phyloP scores from a whole-genome alignment of 2,113 vertebrate species.

The Petaurus breviceps region DNA sequence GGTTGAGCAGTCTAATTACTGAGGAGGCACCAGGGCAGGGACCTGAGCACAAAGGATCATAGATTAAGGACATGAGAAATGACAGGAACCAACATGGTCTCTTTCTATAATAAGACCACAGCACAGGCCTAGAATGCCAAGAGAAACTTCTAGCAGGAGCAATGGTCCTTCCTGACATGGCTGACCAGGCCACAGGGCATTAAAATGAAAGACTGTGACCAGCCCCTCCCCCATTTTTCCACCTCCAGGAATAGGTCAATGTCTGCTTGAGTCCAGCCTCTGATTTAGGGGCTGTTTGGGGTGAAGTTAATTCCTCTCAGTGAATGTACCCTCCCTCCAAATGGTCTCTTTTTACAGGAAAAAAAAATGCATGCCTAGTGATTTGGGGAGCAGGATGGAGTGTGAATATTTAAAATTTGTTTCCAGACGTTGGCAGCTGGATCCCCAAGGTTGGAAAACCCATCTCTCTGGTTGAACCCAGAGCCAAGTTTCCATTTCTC shows the following conservation, averaged over 20 bases:
- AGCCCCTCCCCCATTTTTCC: not conserved
- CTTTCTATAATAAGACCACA: not conserved
- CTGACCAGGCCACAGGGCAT: not conserved
- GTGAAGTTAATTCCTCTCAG: not conserved
- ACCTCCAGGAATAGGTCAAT: not conserved
- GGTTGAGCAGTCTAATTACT: not conserved
- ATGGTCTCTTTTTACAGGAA: conserved; percentile 39
- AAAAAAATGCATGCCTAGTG: conserved; percentile 28
- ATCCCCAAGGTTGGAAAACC: conserved; percentile 68
- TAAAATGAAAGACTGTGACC: not conserved
- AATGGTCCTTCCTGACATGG: conserved; percentile 10
- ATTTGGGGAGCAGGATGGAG: conserved; percentile 48
- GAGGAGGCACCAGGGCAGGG: not conserved
- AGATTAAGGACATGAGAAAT: not conserved
- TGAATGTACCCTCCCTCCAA: not conserved
- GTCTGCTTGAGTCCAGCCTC: not conserved
- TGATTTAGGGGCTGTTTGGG: rapidly evolving
- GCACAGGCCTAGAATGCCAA: not conserved
- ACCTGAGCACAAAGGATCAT: not conserved
- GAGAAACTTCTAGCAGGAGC: conserved; percentile 6
- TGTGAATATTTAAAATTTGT: conserved; percentile 50
- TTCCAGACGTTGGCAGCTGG: conserved; percentile 71
- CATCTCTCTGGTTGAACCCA: conserved; percentile 47
- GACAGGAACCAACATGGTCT: not conserved
- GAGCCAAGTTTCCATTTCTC: conserved; percentile 71